A percentile compares a stretch with the other conserved stretches of the same genome.
Conservation (phyloP, 2,113 vertebrate species). For the Cygnus atratus region DNA sequence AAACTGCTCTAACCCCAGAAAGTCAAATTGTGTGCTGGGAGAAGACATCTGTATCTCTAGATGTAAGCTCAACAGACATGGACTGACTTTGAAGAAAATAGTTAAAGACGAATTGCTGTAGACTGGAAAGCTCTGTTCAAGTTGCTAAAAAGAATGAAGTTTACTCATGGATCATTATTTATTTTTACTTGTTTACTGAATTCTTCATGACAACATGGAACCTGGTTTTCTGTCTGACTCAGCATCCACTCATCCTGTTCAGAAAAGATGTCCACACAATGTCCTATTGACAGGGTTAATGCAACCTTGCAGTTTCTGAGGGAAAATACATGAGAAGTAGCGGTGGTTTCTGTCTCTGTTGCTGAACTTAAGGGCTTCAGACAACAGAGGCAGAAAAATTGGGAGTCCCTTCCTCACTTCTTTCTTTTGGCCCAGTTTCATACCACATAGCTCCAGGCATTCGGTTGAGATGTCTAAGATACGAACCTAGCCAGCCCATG, state of each 20-base stretch:
- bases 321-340: neutral
- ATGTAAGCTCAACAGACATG: neutral
- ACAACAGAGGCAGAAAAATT: neutral
- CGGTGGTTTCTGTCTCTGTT: neutral
- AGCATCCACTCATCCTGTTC: neutral
- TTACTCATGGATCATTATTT: neutral
- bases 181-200: neutral
- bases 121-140: neutral
- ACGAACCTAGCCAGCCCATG: neutral
- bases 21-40: neutral
- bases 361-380: neutral
- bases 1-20: neutral
- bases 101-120: neutral
- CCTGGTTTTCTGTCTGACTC: neutral
- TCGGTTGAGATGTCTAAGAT: constrained; percentile 23
- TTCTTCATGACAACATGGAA: neutral
- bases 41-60: neutral
- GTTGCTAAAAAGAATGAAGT: rapidly evolving
- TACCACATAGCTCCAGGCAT: neutral
- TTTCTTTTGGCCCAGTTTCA: constrained; percentile 17
- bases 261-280: neutral
- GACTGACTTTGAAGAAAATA: neutral
- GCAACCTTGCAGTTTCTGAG: neutral
- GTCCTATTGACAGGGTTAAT: neutral
- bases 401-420: neutral